Evolutionary conservation across 2,113 vertebrate species (phyloP), one percentile per base, ranked within the genome.

Genomic region (Boleophthalmus pectinirostris): DNA sequence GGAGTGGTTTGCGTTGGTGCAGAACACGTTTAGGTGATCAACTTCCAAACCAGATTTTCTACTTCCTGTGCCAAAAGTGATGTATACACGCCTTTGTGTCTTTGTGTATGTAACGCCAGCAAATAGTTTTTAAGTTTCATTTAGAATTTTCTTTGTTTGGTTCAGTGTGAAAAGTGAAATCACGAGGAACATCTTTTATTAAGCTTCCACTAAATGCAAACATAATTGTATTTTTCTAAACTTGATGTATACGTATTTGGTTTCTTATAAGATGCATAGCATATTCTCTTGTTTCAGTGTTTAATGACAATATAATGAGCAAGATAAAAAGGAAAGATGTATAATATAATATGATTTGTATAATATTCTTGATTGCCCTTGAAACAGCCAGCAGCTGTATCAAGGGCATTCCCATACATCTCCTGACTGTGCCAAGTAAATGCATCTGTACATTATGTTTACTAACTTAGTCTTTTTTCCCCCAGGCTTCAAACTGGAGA

Each of bases 401-500:
- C 18, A 6, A 20, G 18, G 18, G 18, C 49, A 20, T 20, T 51
- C n/a, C n/a, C n/a, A n/a, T n/a, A n/a, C n/a, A n/a, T 14, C 47
- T n/a, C 20, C 4, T 53, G 47, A 49, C 14, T 49, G 47, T 16
- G 47, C 47, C 16, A n/a, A n/a, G 51, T n/a, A 53, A 53, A n/a
- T 53, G 51, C 18, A 49, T 49, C 47, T 18, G 51, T 53, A 53
- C 51, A 53, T n/a, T 53, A 20, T 53, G 51, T n/a, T 25, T 14
- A 57, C 56, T 57, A 58, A 58, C 56, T 4, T 56, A 23, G 13
- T 58, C 2, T 58, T 58, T 58, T 66, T 38, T 56, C n/a, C 9
- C 11, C 47, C 79, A 94, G 93, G 89, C 85, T 87, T 63, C 89
- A 89, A 87, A 82, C 88, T 89, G 90, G 90, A 91, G 84, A 92